Evolutionary conservation across 2,113 vertebrate species (phyloP), one percentile per base, ranked within the genome.

Genomic region (Bubo scandiacus): DNA sequence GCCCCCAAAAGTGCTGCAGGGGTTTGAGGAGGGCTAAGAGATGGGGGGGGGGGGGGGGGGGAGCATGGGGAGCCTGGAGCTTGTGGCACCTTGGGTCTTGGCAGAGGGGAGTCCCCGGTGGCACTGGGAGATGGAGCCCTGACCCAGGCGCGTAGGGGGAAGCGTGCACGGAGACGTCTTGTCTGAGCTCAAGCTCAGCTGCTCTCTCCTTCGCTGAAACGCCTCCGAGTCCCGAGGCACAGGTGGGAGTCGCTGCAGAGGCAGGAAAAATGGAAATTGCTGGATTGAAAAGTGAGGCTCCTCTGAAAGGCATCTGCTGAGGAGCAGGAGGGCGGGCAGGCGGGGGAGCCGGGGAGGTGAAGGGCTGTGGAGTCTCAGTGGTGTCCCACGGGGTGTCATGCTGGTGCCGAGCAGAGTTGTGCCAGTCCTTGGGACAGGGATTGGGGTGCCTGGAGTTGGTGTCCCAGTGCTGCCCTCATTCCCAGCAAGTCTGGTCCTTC

Each of bases 301-400:
- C 68, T 62, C 13, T 2, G 1, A 71, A 75, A 55, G 49, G 90
- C 54, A 77, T 27, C 68, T 54, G 30, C 29, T 30, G 61, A 55
- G 68, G 54, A 52, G 6, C n/a, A 20, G 58, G 58, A 36, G 51
- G 20, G 34, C 0, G 23, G 21, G 58, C 32, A 34, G 49, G 22
- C 4, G 12, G 34, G 26, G 8, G 36, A 34, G 34, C 13, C 0
- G 5, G 43, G 72, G 72, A 20, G 29, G 15, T 4, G 66, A 49
- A 29, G 65, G 65, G 47, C 38, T 84, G 54, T 19, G 12, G 84
- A 54, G 86, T 43, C 25, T 86, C 13, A 3, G 51, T 45, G 0
- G 0, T 32, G 79, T 22, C 79, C 71, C 54, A 1, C 0, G 0
- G 3, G 23, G 45, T 25, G 40, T 30, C 70, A 18, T 1, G 0